Base-by-base conservation (phyloP, 35 echinoderm and acorn worm species). In the Heliocidaris tuberculata region DNA sequence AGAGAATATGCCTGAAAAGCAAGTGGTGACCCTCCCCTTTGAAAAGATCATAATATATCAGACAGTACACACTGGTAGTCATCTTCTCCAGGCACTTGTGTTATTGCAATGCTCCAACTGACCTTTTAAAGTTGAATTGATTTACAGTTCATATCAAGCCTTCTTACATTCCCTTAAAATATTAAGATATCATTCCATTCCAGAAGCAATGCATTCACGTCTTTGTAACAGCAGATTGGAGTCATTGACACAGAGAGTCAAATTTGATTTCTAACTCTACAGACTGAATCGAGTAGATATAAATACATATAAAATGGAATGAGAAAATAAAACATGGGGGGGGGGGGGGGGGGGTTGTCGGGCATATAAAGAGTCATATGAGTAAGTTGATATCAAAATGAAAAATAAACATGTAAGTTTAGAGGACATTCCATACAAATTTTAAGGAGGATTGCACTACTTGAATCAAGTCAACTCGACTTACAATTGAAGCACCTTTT, bases 21-120 rank as follows among this genome's bases (percentile, higher is more conserved):
- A 15, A 56, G 52, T 60, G 12, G 59, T 60, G 2, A 60, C 12
- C 19, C 59, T 78, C 27, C 65, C 65, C 21, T 24, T 24, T 9
- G 15, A 78, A 19, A 27, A 78, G 19, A 78, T 9, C 7, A n/a
- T 78, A 24, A 78, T 78, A 78, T 78, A 56, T 56, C 52, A 56
- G 52, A n/a, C 65, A n/a, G 65, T 78, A 78, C 27, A 24, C 21
- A 78, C 27, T n/a, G 65, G 65, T 78, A 78, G 65, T 78, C 65
- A 27, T 78, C 65, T 78, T 78, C 27, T 32, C 15, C 87, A 89
- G 87, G 87, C 87, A 89, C 87, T 89, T 89, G 87, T 89, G 47
- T 89, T 89, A 89, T 89, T 89, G 87, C 87, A 89, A 48, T 47
- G 31, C 87, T 89, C 87, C 87, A n/a, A 78, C 21, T 21, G 65